Evolutionary conservation across 2,888 invertebrate genomes (phyloP).

Genomic region (Lycophotia porphyrea): DNA sequence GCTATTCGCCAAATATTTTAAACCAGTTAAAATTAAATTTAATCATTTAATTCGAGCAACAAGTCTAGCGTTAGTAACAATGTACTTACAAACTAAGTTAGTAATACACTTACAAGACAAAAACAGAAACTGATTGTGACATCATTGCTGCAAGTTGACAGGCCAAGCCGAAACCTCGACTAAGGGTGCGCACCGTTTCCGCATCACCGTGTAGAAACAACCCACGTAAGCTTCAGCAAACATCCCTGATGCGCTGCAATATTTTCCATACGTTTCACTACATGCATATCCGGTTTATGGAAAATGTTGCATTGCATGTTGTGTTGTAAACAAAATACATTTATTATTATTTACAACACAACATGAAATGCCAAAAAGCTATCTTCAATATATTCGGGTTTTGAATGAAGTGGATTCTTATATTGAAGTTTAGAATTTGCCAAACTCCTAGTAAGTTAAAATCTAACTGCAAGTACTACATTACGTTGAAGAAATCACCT

Average conservation of each 20-base stretch:
- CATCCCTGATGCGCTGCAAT: neutral
- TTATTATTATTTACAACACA: neutral
- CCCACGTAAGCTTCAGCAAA: too few relatives aligned
- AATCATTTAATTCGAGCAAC: too few relatives aligned
- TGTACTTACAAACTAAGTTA: too few relatives aligned
- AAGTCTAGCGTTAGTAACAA: too few relatives aligned
- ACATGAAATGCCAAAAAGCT: neutral
- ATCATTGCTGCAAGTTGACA: too few relatives aligned
- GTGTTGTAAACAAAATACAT: neutral
- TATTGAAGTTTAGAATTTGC: neutral
- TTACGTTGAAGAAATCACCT: neutral
- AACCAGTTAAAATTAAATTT: too few relatives aligned
- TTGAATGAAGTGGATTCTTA: neutral
- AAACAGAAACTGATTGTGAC: too few relatives aligned
- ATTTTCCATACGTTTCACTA: neutral
- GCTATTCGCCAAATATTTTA: neutral
- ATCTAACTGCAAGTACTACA: neutral
- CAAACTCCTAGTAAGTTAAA: neutral
- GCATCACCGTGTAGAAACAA: too few relatives aligned
- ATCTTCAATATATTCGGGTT: neutral
- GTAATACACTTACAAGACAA: too few relatives aligned
- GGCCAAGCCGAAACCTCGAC: too few relatives aligned
- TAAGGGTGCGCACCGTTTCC: too few relatives aligned
- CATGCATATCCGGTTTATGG: neutral
- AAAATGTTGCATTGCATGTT: conserved; percentile 1